Evolutionary conservation across 2,113 vertebrate genomes (phyloP).

Genomic region (Trogon surrucura): DNA sequence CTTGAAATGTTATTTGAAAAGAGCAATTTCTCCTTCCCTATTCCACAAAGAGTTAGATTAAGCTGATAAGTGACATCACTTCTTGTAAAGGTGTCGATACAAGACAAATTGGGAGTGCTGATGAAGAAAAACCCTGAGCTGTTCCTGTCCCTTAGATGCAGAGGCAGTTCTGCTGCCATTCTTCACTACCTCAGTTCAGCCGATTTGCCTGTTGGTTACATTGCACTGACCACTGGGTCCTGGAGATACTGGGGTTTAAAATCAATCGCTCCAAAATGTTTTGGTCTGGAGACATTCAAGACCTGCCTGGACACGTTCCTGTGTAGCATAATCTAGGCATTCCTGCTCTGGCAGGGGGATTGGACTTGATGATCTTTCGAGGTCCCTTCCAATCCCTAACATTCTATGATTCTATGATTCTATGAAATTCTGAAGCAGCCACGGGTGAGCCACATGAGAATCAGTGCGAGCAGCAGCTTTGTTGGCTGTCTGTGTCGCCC

Average conservation of each 20-base stretch:
- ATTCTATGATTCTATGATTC: too few species aligned
- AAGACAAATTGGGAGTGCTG: background rate
- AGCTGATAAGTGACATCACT: background rate
- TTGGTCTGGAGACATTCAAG: too few species aligned
- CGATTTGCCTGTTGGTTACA: background rate
- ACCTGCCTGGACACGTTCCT: too few species aligned
- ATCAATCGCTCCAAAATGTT: background rate
- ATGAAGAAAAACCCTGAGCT: background rate
- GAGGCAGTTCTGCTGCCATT: background rate
- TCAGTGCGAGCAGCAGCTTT: background rate
- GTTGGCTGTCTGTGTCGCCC: background rate
- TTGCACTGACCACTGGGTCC: background rate
- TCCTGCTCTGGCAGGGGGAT: too few species aligned
- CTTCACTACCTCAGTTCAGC: background rate
- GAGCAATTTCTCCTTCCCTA: background rate
- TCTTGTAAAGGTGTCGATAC: background rate
- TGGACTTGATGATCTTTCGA: too few species aligned
- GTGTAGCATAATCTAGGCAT: too few species aligned
- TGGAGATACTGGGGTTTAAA: background rate
- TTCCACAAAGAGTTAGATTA: background rate
- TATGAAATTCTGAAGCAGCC: background rate
- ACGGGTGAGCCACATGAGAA: background rate
- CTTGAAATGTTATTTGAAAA: background rate
- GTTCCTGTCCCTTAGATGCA: background rate
- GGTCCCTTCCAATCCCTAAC: too few species aligned